A percentile compares a stretch with the other conserved stretches of the same genome.
phyloP scores from a whole-genome alignment of 2,888 invertebrate genomes.

The Cloeon dipterum region DNA sequence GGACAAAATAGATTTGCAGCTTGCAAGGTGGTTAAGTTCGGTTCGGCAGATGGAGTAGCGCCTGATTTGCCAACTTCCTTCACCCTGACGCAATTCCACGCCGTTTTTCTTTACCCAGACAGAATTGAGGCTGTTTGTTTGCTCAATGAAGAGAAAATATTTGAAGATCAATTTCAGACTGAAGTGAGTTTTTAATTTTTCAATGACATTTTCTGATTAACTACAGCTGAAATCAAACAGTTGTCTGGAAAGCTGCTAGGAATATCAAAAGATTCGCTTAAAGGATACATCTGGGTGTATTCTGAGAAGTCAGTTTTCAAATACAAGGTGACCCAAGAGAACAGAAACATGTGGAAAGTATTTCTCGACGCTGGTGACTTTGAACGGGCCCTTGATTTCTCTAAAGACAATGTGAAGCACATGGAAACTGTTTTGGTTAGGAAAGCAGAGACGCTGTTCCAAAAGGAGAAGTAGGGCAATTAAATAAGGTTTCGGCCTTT shows the following conservation, averaged over 20 bases:
- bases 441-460: constrained; percentile 70
- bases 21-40: constrained; percentile 14
- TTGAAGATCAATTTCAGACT: constrained; percentile 38
- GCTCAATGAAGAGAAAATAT: constrained; percentile 63
- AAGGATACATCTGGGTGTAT: constrained; percentile 60
- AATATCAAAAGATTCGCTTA: constrained; percentile 56
- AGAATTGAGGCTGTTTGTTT: constrained; percentile 65
- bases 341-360: constrained; percentile 65
- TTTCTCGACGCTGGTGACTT: constrained; percentile 70
- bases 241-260: constrained; percentile 55
- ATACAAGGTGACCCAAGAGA: constrained; percentile 64
- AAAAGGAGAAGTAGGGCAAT: constrained; percentile 33
- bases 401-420: constrained; percentile 54
- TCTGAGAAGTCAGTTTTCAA: constrained; percentile 67
- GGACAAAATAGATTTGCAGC: constrained; percentile 9
- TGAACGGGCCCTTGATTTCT: constrained; percentile 66
- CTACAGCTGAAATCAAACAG: too few relatives aligned
- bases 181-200: constrained; percentile 4
- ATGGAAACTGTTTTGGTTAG: constrained; percentile 65
- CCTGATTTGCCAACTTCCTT: constrained; percentile 40
- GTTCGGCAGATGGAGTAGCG: constrained; percentile 17
- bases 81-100: constrained; percentile 77
- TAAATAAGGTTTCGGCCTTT: constrained; percentile 1
- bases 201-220: too few relatives aligned
- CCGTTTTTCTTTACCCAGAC: constrained; percentile 58